phyloP scores from a whole-genome alignment of 2,888 invertebrate species.

The Epistrophe grossulariae region DNA sequence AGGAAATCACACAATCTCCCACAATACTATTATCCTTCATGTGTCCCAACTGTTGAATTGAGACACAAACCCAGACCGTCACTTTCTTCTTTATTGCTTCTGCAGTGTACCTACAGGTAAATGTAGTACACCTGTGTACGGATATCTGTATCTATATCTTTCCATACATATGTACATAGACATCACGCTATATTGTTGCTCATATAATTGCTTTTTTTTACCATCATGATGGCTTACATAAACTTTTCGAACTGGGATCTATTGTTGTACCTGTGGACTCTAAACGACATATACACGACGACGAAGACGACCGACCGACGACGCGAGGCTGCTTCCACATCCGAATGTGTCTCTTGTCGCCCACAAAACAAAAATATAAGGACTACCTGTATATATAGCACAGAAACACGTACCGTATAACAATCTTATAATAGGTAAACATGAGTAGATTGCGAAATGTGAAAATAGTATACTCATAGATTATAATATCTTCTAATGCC shows the following conservation, averaged over 20 bases:
- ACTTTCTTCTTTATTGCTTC: constrained; percentile 36
- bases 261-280: constrained; percentile 21
- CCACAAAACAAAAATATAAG: constrained; percentile 29
- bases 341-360: constrained; percentile 30
- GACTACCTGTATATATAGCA: constrained; percentile 4
- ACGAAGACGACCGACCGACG: not conserved
- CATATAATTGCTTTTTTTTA: constrained; percentile 58
- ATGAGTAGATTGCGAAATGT: constrained; percentile 51
- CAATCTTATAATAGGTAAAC: constrained; percentile 43
- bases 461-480: constrained; percentile 47
- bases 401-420: constrained; percentile 30
- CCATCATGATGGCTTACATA: constrained; percentile 45
- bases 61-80: constrained; percentile 48
- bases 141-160: not conserved
- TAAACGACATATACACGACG: not conserved
- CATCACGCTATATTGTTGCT: constrained; percentile 4
- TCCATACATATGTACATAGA: too few species aligned
- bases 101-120: not conserved
- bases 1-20: constrained; percentile 63
- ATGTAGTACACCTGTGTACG: constrained; percentile 42
- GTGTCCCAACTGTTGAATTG: constrained; percentile 73
- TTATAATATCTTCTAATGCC: constrained; percentile 1
- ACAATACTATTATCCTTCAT: constrained; percentile 56
- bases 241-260: constrained; percentile 30
- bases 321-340: not conserved